Conservation (phyloP, 2,797 vertebrate species). For the Menidia menidia region DNA sequence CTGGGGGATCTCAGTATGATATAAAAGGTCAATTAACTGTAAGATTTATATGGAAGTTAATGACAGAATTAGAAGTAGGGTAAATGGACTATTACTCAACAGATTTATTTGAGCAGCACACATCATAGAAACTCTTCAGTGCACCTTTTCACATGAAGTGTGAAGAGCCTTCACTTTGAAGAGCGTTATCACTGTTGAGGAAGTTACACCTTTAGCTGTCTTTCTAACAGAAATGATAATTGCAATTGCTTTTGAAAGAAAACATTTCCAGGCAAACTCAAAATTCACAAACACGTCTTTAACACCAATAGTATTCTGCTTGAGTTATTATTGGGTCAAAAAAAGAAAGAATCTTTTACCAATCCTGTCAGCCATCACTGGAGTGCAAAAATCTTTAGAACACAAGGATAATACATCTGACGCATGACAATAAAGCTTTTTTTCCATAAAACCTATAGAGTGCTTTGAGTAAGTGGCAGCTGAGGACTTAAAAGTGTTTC, state of each 20-base stretch:
- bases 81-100: constrained; percentile 39
- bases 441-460: constrained; percentile 64
- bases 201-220: constrained; percentile 56
- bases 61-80: constrained; percentile 27
- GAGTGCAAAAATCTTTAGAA: constrained; percentile 66
- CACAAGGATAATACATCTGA: constrained; percentile 55
- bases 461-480: constrained; percentile 58
- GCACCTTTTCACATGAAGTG: constrained; percentile 37
- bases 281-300: constrained; percentile 23
- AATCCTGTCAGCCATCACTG: constrained; percentile 67
- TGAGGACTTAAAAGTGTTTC: constrained; percentile 68
- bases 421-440: constrained; percentile 69
- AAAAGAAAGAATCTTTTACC: constrained; percentile 36
- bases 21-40: constrained; percentile 26
- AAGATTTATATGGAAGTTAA: constrained; percentile 9
- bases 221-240: constrained; percentile 54
- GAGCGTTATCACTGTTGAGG: constrained; percentile 44
- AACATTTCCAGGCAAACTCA: constrained; percentile 29
- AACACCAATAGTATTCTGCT: constrained; percentile 10
- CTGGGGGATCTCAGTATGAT: background rate
- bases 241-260: constrained; percentile 65
- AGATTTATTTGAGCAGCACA: constrained; percentile 41
- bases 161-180: constrained; percentile 70
- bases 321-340: constrained; percentile 47
- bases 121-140: constrained; percentile 52